A percentile compares a stretch with the other conserved stretches of the same genome.
Conservation (phyloP, 2,888 invertebrate species). For the Acanthopleura granulata region DNA sequence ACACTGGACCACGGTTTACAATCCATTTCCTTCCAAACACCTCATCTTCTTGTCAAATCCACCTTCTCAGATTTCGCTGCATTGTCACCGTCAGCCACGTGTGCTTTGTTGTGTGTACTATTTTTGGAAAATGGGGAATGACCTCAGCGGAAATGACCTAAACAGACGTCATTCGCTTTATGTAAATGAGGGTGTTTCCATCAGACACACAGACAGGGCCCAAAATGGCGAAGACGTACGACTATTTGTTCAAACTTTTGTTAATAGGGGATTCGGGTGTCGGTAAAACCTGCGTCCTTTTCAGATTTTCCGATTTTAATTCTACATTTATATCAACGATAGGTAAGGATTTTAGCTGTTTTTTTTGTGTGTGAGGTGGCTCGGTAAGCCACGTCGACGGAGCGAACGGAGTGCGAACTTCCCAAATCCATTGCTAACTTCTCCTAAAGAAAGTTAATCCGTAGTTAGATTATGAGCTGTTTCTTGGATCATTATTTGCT, state of each 20-base stretch:
- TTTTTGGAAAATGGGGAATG: slow-evolving; percentile 19
- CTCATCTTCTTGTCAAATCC: no score
- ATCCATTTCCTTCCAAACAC: no score
- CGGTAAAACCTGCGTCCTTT: slow-evolving; percentile 66
- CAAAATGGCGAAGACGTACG: slow-evolving; percentile 62
- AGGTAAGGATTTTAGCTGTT: slow-evolving; percentile 63
- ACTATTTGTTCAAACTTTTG: slow-evolving; percentile 65
- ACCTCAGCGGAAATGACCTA: slow-evolving; percentile 26
- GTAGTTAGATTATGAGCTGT: no score
- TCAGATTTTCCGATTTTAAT: slow-evolving; percentile 67
- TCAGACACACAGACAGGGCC: neutral
- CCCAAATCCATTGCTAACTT: no score
- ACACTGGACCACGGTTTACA: no score
- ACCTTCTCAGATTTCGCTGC: no score
- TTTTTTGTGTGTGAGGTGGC: neutral
- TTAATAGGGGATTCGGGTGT: slow-evolving; percentile 67
- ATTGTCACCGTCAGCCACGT: no score
- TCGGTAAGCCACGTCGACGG: neutral
- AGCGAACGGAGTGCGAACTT: neutral
- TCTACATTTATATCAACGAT: slow-evolving; percentile 68
- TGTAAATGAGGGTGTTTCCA: slow-evolving; percentile 59
- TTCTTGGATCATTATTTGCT: no score
- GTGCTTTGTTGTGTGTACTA: neutral
- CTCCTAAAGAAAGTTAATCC: neutral
- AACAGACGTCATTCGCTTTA: slow-evolving; percentile 41